Conservation (phyloP, 1,140 invertebrate genomes). For the Matsumurasca onukii region DNA sequence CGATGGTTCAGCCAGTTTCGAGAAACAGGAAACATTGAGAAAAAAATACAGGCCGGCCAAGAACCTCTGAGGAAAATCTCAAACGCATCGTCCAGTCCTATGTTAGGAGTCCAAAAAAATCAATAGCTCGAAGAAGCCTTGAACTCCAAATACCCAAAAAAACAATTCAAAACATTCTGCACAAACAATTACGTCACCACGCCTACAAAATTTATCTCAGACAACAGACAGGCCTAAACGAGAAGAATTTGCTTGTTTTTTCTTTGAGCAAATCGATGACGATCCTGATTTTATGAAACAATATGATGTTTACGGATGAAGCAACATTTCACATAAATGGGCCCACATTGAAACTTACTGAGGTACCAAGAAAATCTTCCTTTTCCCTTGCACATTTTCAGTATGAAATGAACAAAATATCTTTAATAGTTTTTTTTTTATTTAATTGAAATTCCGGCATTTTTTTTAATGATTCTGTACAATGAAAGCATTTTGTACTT, state of each 20-base stretch:
- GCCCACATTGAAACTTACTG: too few species aligned
- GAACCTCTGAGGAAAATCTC: slow-evolving; percentile 5
- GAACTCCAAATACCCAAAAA: slow-evolving; percentile 1
- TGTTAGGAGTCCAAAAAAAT: slow-evolving; percentile 5
- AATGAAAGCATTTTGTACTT: too few species aligned
- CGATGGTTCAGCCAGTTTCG: too few species aligned
- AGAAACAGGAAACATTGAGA: too few species aligned
- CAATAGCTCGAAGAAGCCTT: too few species aligned
- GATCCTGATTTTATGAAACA: background rate
- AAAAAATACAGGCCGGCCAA: slow-evolving; percentile 1
- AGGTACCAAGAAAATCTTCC: too few species aligned
- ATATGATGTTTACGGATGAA: slow-evolving; percentile 2
- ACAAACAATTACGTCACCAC: slow-evolving; percentile 1
- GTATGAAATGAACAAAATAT: slow-evolving; percentile 1
- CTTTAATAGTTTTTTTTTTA: too few species aligned
- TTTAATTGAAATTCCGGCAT: slow-evolving; percentile 5
- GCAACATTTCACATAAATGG: slow-evolving; percentile 5
- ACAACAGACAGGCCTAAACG: background rate
- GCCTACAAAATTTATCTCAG: background rate
- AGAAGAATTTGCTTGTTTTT: background rate
- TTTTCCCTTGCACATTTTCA: slow-evolving; percentile 6
- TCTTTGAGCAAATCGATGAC: slow-evolving; percentile 1
- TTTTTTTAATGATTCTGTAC: slow-evolving; percentile 7
- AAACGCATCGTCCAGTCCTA: slow-evolving; percentile 1
- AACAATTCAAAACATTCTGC: slow-evolving; percentile 2